A percentile compares a stretch with the other conserved stretches of the same genome.
Conservation (phyloP, 2,888 invertebrate species). For the Athetis lepigone region DNA sequence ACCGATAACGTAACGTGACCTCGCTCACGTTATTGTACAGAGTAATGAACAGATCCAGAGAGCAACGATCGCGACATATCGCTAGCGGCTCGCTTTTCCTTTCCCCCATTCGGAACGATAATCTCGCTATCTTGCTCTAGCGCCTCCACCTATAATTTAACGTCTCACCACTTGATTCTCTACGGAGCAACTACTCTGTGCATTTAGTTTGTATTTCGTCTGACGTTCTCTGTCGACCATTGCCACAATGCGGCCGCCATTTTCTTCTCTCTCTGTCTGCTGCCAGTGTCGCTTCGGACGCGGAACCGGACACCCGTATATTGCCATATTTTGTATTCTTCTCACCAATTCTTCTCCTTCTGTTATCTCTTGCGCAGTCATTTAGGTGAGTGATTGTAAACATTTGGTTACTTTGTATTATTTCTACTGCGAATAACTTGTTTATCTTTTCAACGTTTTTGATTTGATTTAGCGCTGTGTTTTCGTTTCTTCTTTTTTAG, state of each 20-base stretch:
- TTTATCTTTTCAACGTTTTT: slow-evolving; percentile 5
- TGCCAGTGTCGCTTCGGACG: slow-evolving; percentile 81
- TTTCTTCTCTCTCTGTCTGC: slow-evolving; percentile 88
- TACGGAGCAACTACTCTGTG: slow-evolving; percentile 67
- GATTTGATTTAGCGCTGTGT: neutral
- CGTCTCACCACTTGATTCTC: slow-evolving; percentile 57
- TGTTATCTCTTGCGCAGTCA: slow-evolving; percentile 71
- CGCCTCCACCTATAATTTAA: slow-evolving; percentile 47
- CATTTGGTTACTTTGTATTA: slow-evolving; percentile 35
- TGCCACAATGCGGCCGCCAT: slow-evolving; percentile 78
- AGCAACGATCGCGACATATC: slow-evolving; percentile 36
- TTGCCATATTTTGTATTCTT: slow-evolving; percentile 74
- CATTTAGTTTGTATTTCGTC: slow-evolving; percentile 73
- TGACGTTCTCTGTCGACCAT: slow-evolving; percentile 71
- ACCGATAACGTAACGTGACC: slow-evolving; percentile 75
- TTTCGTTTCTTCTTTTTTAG: neutral
- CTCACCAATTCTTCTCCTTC: slow-evolving; percentile 81
- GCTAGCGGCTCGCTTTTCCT: slow-evolving; percentile 56
- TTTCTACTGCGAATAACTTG: neutral
- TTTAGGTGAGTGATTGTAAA: slow-evolving; percentile 64
- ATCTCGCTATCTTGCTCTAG: slow-evolving; percentile 65
- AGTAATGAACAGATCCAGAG: slow-evolving; percentile 71
- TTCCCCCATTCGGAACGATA: slow-evolving; percentile 46
- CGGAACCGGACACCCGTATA: slow-evolving; percentile 74
- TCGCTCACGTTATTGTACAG: slow-evolving; percentile 74